phyloP scores from a whole-genome alignment of 2,113 vertebrate species.

The Steatornis caripensis region DNA sequence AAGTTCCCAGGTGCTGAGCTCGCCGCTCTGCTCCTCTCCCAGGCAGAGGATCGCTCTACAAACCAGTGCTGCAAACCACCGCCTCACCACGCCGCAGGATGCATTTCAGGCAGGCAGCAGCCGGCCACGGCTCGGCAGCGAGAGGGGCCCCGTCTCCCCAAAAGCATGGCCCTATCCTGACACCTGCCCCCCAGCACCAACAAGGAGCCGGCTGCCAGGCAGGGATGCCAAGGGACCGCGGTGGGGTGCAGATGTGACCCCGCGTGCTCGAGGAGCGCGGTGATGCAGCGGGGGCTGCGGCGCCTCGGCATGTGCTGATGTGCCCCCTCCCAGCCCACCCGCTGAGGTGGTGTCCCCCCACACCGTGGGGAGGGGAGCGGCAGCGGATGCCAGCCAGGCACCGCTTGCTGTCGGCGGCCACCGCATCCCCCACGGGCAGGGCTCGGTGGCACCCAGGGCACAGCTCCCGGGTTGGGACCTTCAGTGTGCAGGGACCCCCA shows the following conservation, averaged over 20 bases:
- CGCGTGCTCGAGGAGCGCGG: rapidly evolving
- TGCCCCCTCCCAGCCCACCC: background rate
- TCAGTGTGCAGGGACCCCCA: background rate
- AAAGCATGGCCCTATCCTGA: background rate
- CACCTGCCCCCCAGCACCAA: too few relatives aligned
- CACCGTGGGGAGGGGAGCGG: background rate
- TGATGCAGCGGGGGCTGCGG: background rate
- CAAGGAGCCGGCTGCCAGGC: background rate
- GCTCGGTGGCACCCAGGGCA: background rate
- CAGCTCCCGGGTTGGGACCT: background rate
- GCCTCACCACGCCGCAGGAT: background rate
- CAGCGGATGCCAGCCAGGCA: background rate
- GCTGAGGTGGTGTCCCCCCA: background rate
- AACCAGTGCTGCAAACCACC: background rate
- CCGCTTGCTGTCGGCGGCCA: background rate
- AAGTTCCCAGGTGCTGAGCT: background rate
- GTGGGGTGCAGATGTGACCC: background rate
- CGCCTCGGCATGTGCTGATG: background rate
- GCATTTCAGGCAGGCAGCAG: background rate
- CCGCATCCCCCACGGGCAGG: background rate
- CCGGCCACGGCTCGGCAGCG: background rate
- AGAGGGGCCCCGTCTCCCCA: background rate
- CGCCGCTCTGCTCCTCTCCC: background rate
- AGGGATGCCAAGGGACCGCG: background rate
- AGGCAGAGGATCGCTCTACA: background rate